Percentiles rank a stretch among this genome's conserved stretches.
These are phyloP conservation scores for Stichodactyla mertensii DNA, from an alignment of 64 coral and sea anemone species.

Conservation along the genomic window DNA sequence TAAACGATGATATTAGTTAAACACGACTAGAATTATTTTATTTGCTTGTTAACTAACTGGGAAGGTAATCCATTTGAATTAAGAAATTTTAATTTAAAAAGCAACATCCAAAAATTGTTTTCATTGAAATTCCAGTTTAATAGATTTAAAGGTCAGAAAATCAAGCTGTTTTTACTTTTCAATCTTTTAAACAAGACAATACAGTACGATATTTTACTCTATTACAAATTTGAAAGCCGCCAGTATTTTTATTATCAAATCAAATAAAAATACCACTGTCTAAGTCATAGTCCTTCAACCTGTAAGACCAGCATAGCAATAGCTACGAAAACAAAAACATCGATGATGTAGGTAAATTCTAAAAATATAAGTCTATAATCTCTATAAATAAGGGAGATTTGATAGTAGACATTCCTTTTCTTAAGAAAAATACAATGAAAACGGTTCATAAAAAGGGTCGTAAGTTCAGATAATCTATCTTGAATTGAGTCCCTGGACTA, in stretches of 20 bases:
- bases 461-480: too few relatives aligned
- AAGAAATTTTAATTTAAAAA: background rate
- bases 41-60: background rate
- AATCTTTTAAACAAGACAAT: background rate
- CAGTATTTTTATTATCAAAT: background rate
- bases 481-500: too few relatives aligned
- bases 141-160: background rate
- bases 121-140: background rate
- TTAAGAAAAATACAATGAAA: too few relatives aligned
- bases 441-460: too few relatives aligned
- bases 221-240: background rate
- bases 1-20: background rate
- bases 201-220: background rate
- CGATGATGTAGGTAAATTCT: background rate
- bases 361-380: too few relatives aligned
- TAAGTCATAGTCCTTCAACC: background rate
- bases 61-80: background rate
- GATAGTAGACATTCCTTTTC: too few relatives aligned
- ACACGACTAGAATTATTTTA: background rate
- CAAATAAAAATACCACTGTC: background rate
- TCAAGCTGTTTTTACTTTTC: background rate
- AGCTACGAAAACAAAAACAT: background rate
- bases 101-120: background rate
- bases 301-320: background rate
- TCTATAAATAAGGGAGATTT: too few relatives aligned